These are phyloP conservation scores for Pharmacophagus antenor DNA, from an alignment of 2,888 invertebrate genomes.

Conservation along the genomic window DNA sequence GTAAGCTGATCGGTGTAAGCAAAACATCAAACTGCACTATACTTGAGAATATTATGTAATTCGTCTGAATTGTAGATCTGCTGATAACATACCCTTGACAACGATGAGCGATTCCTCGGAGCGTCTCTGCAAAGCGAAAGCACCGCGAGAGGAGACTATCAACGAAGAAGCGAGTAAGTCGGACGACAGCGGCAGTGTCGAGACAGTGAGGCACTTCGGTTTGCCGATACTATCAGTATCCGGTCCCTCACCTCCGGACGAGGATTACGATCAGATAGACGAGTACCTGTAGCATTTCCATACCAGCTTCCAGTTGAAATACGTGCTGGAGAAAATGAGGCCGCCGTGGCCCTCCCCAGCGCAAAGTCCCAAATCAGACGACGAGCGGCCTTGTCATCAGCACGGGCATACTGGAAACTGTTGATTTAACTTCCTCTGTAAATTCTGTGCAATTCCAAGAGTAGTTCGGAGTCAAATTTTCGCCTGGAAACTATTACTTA, in stretches of 20 bases:
- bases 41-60: no score
- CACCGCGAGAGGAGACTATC: constrained; percentile 68
- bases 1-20: no score
- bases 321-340: constrained; percentile 73
- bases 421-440: constrained; percentile 25
- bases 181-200: constrained; percentile 72
- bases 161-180: constrained; percentile 72
- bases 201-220: constrained; percentile 83
- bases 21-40: no score
- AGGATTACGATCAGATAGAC: constrained; percentile 83
- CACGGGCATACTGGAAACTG: constrained; percentile 30
- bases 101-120: constrained; percentile 76
- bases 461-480: constrained; percentile 50
- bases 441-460: constrained; percentile 33
- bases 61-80: constrained; percentile 52
- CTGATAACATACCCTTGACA: constrained; percentile 73
- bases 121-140: constrained; percentile 70
- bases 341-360: constrained; percentile 69
- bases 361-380: constrained; percentile 64
- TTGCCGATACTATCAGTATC: constrained; percentile 89
- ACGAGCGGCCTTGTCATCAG: constrained; percentile 38
- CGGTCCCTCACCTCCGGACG: constrained; percentile 89
- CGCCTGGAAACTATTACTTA: constrained; percentile 50
- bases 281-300: constrained; percentile 83
- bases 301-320: constrained; percentile 75